Evolutionary conservation across 2,888 invertebrate species (phyloP).

Genomic region (Selenia dentaria): DNA sequence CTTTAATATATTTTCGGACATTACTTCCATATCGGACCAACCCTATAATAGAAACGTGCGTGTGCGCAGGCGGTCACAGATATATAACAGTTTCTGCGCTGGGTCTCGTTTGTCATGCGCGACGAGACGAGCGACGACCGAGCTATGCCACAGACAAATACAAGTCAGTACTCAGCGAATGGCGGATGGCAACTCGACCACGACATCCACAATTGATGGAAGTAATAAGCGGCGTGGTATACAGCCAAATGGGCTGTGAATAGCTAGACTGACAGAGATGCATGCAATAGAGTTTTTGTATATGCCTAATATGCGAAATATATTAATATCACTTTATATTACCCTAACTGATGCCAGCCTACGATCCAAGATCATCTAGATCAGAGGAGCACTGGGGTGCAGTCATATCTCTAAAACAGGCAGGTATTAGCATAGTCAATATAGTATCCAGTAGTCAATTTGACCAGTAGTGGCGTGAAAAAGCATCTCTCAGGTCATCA

Average conservation of each 20-base stretch:
- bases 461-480: no score
- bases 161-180: not conserved
- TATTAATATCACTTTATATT: no score
- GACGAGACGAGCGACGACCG: slow-evolving; percentile 24
- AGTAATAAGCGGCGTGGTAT: slow-evolving; percentile 40
- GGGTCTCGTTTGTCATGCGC: slow-evolving; percentile 63
- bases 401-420: no score
- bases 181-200: slow-evolving; percentile 31
- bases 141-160: not conserved
- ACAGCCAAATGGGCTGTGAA: slow-evolving; percentile 19
- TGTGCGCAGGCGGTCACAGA: slow-evolving; percentile 33
- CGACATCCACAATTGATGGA: slow-evolving; percentile 31
- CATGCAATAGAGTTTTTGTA: not conserved
- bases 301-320: no score
- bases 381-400: no score
- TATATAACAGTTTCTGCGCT: no score
- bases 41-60: slow-evolving; percentile 38
- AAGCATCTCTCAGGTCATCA: no score
- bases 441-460: no score
- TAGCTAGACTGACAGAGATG: not conserved
- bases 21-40: not conserved
- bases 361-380: no score
- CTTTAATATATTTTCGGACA: no score
- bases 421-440: no score
- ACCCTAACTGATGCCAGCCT: no score